Conservation (phyloP, 2,888 invertebrate genomes). For the Cryptus armator region DNA sequence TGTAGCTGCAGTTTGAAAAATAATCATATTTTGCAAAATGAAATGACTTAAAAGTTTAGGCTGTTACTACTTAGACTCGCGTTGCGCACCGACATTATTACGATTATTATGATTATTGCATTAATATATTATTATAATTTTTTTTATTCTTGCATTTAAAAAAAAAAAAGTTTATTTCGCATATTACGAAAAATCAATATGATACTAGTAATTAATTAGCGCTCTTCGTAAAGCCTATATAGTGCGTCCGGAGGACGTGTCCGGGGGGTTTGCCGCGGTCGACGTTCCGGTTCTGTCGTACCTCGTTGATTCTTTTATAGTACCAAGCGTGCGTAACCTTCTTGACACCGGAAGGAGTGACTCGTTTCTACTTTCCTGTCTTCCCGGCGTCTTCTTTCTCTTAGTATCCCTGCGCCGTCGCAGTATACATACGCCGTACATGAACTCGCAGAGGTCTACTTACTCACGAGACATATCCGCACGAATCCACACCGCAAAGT, state of each 20-base stretch:
- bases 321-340: slow-evolving; percentile 35
- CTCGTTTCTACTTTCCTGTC: slow-evolving; percentile 17
- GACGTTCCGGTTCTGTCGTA: slow-evolving; percentile 30
- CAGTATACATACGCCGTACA: background rate
- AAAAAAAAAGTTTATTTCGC: too few relatives aligned
- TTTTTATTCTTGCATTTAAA: too few relatives aligned
- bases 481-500: background rate
- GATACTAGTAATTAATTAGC: background rate
- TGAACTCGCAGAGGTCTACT: background rate
- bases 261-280: background rate
- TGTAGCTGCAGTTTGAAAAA: too few relatives aligned
- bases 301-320: slow-evolving; percentile 42
- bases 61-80: too few relatives aligned
- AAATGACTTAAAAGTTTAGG: too few relatives aligned
- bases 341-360: slow-evolving; percentile 32
- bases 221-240: background rate
- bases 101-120: too few relatives aligned
- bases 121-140: too few relatives aligned
- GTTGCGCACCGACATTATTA: too few relatives aligned
- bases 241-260: background rate
- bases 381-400: slow-evolving; percentile 12
- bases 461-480: background rate
- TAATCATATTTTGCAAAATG: too few relatives aligned
- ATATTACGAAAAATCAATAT: too few relatives aligned
- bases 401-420: background rate